Conservation (phyloP, 2,888 invertebrate species). For the Deilephila porcellus region DNA sequence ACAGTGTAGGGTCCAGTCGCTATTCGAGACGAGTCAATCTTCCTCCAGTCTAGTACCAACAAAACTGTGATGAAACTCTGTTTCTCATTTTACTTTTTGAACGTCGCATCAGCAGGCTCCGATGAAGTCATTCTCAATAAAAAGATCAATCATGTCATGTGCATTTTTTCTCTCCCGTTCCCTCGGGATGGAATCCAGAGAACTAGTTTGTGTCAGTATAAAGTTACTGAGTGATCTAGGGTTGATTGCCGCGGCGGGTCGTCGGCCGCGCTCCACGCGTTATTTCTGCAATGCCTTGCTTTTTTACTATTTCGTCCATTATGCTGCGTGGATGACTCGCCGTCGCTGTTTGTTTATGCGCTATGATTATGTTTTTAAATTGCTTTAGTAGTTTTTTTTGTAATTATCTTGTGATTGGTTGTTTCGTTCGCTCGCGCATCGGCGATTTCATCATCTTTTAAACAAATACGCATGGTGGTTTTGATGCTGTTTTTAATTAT, state of each 20-base stretch:
- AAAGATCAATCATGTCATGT: slow-evolving; percentile 13
- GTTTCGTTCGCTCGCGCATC: not conserved
- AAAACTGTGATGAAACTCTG: not conserved
- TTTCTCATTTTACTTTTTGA: not conserved
- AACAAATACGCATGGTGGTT: no score
- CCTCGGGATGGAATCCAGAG: slow-evolving; percentile 11
- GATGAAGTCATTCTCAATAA: slow-evolving; percentile 2
- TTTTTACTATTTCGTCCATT: slow-evolving; percentile 10
- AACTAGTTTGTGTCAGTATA: slow-evolving; percentile 12
- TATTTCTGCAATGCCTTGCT: slow-evolving; percentile 8
- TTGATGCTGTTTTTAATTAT: no score
- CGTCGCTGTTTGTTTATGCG: not conserved
- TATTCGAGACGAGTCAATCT: not conserved
- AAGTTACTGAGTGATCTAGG: slow-evolving; percentile 17
- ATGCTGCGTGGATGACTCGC: not conserved
- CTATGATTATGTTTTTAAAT: slow-evolving; percentile 8
- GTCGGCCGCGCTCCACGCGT: not conserved
- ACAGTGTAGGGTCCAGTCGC: not conserved
- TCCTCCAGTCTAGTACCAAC: not conserved
- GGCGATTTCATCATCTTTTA: no score
- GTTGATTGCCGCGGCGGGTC: not conserved
- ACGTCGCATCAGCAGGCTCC: not conserved
- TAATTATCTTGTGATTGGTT: not conserved
- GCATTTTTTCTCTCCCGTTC: slow-evolving; percentile 4
- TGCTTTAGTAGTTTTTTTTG: not conserved